phyloP scores from a whole-genome alignment of 2,113 vertebrate species.

The Actenoides hombroni region DNA sequence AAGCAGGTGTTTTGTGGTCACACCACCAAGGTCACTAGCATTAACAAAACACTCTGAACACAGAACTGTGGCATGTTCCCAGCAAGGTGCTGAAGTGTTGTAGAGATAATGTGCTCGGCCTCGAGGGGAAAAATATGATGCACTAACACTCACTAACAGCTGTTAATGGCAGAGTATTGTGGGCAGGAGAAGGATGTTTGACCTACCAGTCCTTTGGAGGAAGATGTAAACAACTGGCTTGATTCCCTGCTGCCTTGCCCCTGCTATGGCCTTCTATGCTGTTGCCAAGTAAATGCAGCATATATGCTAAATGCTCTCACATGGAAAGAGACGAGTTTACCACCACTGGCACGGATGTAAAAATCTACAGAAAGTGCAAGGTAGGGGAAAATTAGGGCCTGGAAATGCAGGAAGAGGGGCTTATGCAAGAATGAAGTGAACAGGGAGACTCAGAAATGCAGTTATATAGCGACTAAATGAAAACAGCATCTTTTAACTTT shows the following conservation, averaged over 20 bases:
- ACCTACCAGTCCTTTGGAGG: constrained; percentile 20
- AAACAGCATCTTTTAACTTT: background rate
- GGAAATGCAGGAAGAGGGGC: background rate
- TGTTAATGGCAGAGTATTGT: constrained; percentile 24
- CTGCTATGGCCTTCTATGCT: background rate
- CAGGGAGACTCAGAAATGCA: background rate
- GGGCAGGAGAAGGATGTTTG: constrained; percentile 28
- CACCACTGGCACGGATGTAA: background rate
- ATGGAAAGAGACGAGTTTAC: background rate
- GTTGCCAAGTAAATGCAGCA: background rate
- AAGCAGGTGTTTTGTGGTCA: constrained; percentile 69
- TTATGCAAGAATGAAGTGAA: background rate
- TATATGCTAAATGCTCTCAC: background rate
- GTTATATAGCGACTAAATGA: background rate
- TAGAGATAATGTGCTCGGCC: constrained; percentile 32
- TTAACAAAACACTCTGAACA: constrained; percentile 36
- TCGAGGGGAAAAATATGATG: constrained; percentile 8
- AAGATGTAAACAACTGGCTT: constrained; percentile 38
- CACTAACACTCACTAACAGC: background rate
- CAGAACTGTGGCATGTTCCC: background rate
- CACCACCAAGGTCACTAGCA: constrained; percentile 51
- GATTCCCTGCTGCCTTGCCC: background rate
- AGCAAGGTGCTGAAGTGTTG: constrained; percentile 37
- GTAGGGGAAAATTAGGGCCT: background rate
- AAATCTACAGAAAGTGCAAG: background rate